phyloP scores from a whole-genome alignment of 2,797 vertebrate genomes.

The Brachymystax lenok region DNA sequence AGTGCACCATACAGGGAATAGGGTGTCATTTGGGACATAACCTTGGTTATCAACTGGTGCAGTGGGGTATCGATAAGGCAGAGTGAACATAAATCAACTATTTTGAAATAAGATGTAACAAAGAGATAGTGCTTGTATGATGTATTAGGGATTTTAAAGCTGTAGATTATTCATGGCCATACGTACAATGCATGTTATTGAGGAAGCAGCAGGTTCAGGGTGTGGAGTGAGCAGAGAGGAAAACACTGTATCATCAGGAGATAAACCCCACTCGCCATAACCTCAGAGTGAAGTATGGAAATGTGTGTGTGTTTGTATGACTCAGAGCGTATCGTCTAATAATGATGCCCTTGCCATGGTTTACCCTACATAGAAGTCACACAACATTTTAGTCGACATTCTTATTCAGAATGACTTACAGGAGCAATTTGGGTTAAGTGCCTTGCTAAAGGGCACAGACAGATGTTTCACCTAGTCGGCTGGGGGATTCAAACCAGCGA shows the following conservation, averaged over 20 bases:
- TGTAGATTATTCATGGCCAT: conserved; percentile 1
- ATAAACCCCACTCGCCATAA: background rate
- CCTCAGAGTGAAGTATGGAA: background rate
- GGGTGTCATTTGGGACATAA: background rate
- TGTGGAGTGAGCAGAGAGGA: background rate
- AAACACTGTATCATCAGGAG: background rate
- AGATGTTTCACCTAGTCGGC: no score
- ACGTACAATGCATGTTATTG: background rate
- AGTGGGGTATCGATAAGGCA: background rate
- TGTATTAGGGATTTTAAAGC: conserved; percentile 26
- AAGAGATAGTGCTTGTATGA: conserved; percentile 30
- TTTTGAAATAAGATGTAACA: conserved; percentile 31
- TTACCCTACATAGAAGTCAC: background rate
- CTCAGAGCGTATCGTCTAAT: background rate
- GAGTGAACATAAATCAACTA: background rate
- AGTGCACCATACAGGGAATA: background rate
- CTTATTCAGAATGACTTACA: no score
- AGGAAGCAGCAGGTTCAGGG: background rate
- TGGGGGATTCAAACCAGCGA: no score
- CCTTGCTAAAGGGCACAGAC: no score
- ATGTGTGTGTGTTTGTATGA: background rate
- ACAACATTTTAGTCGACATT: no score
- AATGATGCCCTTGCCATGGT: background rate
- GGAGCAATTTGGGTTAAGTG: no score
- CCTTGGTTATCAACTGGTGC: background rate